These are phyloP conservation scores for Hystrix cristata DNA, from an alignment of 2,113 vertebrate genomes.

Conservation along the genomic window DNA sequence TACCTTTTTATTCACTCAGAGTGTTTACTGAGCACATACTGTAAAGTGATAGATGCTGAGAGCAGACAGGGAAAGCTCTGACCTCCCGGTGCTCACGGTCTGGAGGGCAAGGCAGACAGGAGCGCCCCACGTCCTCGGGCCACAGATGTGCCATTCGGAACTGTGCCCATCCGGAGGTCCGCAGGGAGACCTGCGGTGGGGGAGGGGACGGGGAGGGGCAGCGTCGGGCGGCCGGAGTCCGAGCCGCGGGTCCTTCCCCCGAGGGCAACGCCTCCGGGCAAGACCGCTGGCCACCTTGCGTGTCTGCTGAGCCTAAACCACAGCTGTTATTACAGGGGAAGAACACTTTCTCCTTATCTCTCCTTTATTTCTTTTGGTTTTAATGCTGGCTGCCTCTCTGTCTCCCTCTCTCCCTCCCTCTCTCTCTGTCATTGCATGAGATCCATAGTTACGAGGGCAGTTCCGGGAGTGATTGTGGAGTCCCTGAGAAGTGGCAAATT, in stretches of 20 bases:
- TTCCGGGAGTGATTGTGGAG: neutral
- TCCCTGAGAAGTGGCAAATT: neutral
- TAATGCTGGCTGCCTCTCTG: neutral
- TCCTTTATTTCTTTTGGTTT: neutral
- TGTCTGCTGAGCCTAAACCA: neutral
- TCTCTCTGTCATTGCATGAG: too few relatives aligned
- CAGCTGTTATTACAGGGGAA: neutral
- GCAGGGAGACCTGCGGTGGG: neutral
- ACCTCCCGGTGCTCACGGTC: neutral
- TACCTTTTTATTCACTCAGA: neutral
- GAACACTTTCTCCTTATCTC: neutral
- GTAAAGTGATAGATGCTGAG: neutral
- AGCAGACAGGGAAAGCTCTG: neutral
- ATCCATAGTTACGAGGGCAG: accelerated
- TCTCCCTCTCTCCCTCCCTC: neutral
- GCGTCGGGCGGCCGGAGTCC: too few relatives aligned
- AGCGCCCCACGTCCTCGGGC: neutral
- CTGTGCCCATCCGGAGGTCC: neutral
- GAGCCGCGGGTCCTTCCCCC: too few relatives aligned
- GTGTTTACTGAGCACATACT: neutral
- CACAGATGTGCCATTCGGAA: neutral
- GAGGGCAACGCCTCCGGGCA: neutral
- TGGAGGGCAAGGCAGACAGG: neutral
- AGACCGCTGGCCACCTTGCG: neutral
- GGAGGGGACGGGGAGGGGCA: too few relatives aligned